phyloP scores from a whole-genome alignment of 2,113 vertebrate species.

The Lepidothrix coronata region DNA sequence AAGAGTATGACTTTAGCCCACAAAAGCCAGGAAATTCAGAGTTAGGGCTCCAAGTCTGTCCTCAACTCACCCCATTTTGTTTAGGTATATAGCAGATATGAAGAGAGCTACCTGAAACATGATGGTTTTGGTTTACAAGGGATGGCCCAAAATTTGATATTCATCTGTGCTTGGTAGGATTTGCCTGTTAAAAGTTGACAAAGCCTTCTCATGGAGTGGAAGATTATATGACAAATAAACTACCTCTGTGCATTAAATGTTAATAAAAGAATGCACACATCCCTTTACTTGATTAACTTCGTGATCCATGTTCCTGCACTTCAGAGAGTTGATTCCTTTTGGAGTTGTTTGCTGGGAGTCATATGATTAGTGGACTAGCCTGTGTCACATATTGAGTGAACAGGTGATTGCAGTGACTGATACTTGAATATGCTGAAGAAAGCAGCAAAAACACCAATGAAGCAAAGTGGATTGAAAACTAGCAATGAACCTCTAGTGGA shows the following conservation, averaged over 20 bases:
- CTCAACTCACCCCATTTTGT: slow-evolving; percentile 74
- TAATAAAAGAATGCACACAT: background rate
- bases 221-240: background rate
- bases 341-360: background rate
- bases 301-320: background rate
- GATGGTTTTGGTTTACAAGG: background rate
- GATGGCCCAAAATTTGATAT: background rate
- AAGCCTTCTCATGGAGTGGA: background rate
- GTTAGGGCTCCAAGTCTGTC: slow-evolving; percentile 67
- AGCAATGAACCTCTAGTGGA: background rate
- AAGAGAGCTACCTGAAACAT: background rate
- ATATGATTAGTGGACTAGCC: background rate
- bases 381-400: background rate
- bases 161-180: background rate
- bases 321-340: background rate
- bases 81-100: slow-evolving; percentile 49
- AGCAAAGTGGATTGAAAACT: background rate
- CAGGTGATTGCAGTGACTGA: background rate
- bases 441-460: background rate
- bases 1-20: slow-evolving; percentile 74
- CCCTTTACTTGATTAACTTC: background rate
- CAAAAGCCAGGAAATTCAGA: slow-evolving; percentile 73
- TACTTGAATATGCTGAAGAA: background rate
- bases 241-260: background rate
- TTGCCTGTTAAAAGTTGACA: background rate